phyloP scores from a whole-genome alignment of 64 coral and sea anemone species.

The Pocillopora damicornis region DNA sequence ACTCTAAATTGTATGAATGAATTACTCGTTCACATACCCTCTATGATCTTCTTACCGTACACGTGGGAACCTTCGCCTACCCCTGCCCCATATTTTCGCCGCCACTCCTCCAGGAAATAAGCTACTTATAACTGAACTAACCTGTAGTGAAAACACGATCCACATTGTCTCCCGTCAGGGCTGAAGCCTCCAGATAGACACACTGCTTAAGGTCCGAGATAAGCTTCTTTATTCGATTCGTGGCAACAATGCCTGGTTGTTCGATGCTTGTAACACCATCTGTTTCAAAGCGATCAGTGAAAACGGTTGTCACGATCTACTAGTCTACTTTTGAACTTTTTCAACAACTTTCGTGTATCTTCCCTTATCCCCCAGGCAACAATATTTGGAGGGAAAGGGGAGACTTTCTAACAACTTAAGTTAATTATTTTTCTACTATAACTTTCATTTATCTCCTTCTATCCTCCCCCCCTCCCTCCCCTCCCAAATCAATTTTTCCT shows the following conservation, averaged over 20 bases:
- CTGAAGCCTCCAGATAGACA: conserved; percentile 86
- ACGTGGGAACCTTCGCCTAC: no score
- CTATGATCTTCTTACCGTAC: neutral
- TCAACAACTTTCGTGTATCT: no score
- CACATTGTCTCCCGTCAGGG: conserved; percentile 86
- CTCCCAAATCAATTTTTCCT: no score
- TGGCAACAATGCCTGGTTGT: conserved; percentile 55
- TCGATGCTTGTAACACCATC: conserved; percentile 56
- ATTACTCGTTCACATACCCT: neutral
- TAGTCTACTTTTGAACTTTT: neutral
- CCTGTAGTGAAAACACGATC: conserved; percentile 90
- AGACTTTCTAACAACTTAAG: no score
- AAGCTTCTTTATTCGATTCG: conserved; percentile 74
- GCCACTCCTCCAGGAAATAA: no score
- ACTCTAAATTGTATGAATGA: neutral
- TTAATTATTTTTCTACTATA: no score
- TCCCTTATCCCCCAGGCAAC: no score
- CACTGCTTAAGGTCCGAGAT: conserved; percentile 85
- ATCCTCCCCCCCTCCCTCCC: no score
- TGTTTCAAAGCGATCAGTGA: neutral
- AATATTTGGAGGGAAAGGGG: no score
- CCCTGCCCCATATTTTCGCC: no score
- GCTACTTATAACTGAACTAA: neutral
- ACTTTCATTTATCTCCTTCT: no score
- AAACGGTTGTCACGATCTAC: neutral